phyloP scores from a whole-genome alignment of 2,113 vertebrate genomes.

The Crotophaga sulcirostris region DNA sequence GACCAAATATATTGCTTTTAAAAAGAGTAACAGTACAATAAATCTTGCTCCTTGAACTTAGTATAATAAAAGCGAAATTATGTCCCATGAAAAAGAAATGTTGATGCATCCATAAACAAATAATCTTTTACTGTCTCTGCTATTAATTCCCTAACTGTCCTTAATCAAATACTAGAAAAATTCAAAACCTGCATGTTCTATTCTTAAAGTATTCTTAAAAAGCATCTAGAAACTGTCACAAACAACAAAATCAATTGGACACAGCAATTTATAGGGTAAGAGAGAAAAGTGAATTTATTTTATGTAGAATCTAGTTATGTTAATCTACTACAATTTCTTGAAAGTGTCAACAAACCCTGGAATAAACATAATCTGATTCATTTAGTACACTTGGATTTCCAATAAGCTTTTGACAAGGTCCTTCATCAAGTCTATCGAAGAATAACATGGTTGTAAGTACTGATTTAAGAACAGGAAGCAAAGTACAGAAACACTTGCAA shows the following conservation, averaged over 20 bases:
- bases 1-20: not conserved
- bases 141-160: not conserved
- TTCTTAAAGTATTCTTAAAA: not conserved
- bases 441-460: not conserved
- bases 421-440: not conserved
- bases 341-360: not conserved
- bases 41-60: not conserved
- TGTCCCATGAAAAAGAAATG: not conserved
- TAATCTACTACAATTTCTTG: not conserved
- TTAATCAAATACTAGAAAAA: not conserved
- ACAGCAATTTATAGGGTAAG: not conserved
- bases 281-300: not conserved
- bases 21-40: not conserved
- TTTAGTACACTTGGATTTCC: not conserved
- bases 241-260: not conserved
- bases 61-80: not conserved
- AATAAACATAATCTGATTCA: not conserved
- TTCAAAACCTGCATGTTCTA: not conserved
- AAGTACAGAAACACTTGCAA: not conserved
- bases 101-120: not conserved
- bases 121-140: not conserved
- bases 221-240: not conserved
- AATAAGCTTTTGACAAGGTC: not conserved
- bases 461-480: not conserved
- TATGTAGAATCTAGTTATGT: not conserved